phyloP scores from a whole-genome alignment of 2,113 vertebrate genomes.

The Tachycineta bicolor region DNA sequence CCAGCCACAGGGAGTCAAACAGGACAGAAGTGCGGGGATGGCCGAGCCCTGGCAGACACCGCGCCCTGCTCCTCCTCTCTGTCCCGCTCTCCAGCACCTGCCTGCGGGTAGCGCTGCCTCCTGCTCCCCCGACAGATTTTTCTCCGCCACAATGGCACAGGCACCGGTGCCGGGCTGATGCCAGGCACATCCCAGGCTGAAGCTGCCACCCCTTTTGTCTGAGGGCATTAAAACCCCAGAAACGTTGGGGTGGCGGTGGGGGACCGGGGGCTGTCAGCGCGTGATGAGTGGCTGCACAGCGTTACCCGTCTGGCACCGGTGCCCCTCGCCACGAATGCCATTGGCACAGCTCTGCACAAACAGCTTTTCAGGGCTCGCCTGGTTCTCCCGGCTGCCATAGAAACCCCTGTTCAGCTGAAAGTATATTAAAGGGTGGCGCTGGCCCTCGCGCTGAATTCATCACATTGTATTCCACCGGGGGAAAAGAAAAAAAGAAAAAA shows the following conservation, averaged over 20 bases:
- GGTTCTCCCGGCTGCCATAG: slow-evolving; percentile 67
- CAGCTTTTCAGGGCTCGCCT: slow-evolving; percentile 44
- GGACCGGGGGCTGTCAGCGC: not conserved
- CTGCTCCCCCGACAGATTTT: not conserved
- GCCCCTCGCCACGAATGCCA: slow-evolving; percentile 32
- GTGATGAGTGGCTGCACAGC: not conserved
- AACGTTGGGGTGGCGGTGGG: not conserved
- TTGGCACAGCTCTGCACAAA: slow-evolving; percentile 44
- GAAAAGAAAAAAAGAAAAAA: not conserved
- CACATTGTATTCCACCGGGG: slow-evolving; percentile 42
- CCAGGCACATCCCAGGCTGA: not conserved
- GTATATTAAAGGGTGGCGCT: slow-evolving; percentile 53
- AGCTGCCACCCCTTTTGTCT: not conserved
- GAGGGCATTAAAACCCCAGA: not conserved
- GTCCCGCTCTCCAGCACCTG: not conserved
- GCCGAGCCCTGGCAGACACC: not conserved
- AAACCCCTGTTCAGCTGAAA: slow-evolving; percentile 55
- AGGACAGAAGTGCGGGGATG: not conserved
- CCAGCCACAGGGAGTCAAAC: rapidly evolving
- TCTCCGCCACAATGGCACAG: rapidly evolving
- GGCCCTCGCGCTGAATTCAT: slow-evolving; percentile 36
- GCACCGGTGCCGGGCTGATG: not conserved
- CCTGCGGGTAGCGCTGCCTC: not conserved
- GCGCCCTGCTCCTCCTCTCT: not conserved
- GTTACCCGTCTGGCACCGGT: slow-evolving; percentile 38